Percentiles rank a stretch among this genome's conserved stretches.
Conservation (phyloP, 2,797 vertebrate species). For the Chaetophractus vellerosus region DNA sequence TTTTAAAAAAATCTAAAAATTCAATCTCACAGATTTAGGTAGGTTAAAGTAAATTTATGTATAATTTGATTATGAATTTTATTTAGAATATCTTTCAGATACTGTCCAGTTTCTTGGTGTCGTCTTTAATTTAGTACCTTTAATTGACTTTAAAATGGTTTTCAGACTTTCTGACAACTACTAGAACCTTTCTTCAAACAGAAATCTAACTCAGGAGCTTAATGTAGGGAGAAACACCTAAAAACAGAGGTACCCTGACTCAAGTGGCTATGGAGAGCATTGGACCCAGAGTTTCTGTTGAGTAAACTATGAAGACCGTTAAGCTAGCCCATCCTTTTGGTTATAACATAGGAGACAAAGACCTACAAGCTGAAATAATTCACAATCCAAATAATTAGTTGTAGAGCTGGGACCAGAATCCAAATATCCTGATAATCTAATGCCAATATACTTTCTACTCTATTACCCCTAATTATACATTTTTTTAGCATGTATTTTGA, state of each 20-base stretch:
- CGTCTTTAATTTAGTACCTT: slow-evolving; percentile 6
- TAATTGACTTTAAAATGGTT: slow-evolving; percentile 26
- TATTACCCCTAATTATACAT: neutral
- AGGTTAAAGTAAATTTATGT: neutral
- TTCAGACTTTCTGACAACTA: slow-evolving; percentile 24
- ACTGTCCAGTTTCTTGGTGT: slow-evolving; percentile 45
- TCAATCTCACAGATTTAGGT: no score
- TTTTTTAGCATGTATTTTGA: slow-evolving; percentile 6
- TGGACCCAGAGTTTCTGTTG: neutral
- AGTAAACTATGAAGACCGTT: neutral
- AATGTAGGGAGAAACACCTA: neutral
- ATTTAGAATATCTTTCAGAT: neutral
- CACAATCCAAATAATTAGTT: neutral
- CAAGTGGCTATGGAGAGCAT: neutral
- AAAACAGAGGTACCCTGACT: neutral
- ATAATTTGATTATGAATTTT: neutral
- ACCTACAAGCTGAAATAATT: neutral
- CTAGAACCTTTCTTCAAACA: slow-evolving; percentile 32
- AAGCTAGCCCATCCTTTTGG: neutral
- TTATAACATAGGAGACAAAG: neutral
- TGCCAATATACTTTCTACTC: neutral
- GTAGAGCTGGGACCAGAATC: neutral
- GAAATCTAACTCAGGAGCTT: neutral
- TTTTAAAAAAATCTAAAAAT: neutral
- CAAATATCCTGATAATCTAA: neutral